Percentiles rank a stretch among this genome's conserved stretches.
phyloP scores from a whole-genome alignment of 2,797 vertebrate species.

The Chelonia mydas region DNA sequence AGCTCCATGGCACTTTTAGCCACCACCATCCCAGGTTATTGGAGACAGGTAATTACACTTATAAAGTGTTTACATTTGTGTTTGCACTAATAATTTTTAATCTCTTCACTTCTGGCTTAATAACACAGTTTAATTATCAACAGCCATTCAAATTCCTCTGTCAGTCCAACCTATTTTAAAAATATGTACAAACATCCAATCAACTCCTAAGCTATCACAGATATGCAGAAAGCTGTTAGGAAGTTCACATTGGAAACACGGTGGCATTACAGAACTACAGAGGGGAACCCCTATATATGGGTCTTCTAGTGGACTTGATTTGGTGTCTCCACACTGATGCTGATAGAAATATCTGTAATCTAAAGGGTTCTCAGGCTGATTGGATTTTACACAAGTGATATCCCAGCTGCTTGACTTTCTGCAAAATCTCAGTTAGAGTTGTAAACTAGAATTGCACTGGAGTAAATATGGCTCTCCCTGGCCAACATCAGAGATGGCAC shows the following conservation, averaged over 20 bases:
- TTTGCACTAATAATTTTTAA: neutral
- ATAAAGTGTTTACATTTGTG: neutral
- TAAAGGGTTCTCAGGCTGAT: neutral
- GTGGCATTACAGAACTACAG: neutral
- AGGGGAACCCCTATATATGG: neutral
- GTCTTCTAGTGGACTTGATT: neutral
- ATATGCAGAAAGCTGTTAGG: neutral
- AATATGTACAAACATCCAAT: neutral
- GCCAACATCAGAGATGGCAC: neutral
- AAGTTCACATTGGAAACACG: neutral
- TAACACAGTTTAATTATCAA: neutral
- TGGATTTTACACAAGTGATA: neutral
- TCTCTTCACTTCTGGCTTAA: neutral
- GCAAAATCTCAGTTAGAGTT: neutral
- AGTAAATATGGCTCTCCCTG: neutral
- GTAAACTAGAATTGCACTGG: neutral
- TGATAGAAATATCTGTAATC: neutral
- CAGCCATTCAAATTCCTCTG: neutral
- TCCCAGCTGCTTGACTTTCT: neutral
- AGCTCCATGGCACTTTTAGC: neutral
- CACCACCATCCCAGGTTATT: neutral
- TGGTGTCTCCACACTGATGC: neutral
- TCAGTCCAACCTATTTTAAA: neutral
- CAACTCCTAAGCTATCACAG: neutral
- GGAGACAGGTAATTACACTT: neutral